Evolutionary conservation across 2,888 invertebrate genomes (phyloP).

Genomic region (Argyresthia goedartella): DNA sequence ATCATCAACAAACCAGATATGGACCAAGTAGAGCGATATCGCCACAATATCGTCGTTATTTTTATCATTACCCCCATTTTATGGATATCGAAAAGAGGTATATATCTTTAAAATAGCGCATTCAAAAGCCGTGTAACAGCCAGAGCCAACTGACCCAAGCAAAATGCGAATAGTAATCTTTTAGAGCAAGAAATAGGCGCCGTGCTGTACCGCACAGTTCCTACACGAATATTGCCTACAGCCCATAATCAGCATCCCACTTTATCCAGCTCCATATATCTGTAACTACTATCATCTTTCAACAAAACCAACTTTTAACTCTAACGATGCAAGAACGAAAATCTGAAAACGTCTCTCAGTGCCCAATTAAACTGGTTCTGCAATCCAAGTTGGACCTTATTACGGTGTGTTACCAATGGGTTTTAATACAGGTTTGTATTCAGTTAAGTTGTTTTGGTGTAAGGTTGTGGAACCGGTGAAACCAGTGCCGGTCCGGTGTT

Average conservation of each 20-base stretch:
- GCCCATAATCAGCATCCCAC: conserved; percentile 28
- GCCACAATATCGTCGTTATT: no score
- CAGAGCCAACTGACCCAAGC: background rate
- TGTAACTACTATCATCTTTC: conserved; percentile 1
- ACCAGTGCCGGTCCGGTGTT: conserved; percentile 43
- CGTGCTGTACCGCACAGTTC: background rate
- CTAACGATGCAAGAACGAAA: background rate
- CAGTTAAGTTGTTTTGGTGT: conserved; percentile 19
- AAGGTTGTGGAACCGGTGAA: conserved; percentile 37
- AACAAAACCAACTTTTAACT: conserved; percentile 1
- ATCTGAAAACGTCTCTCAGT: background rate
- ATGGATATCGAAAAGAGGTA: no score
- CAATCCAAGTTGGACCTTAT: conserved; percentile 7
- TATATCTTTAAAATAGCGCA: no score
- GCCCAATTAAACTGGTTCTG: background rate
- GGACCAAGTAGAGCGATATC: no score
- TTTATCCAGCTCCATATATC: conserved; percentile 7
- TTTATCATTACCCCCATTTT: no score
- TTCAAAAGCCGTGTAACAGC: no score
- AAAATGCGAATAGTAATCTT: background rate
- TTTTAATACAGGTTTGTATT: conserved; percentile 10
- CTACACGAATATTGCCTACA: conserved; percentile 20
- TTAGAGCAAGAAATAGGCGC: conserved; percentile 1
- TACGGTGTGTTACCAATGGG: conserved; percentile 9
- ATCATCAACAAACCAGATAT: no score